Evolutionary conservation across 2,797 vertebrate genomes (phyloP).

Genomic region (Sebastes goodei): DNA sequence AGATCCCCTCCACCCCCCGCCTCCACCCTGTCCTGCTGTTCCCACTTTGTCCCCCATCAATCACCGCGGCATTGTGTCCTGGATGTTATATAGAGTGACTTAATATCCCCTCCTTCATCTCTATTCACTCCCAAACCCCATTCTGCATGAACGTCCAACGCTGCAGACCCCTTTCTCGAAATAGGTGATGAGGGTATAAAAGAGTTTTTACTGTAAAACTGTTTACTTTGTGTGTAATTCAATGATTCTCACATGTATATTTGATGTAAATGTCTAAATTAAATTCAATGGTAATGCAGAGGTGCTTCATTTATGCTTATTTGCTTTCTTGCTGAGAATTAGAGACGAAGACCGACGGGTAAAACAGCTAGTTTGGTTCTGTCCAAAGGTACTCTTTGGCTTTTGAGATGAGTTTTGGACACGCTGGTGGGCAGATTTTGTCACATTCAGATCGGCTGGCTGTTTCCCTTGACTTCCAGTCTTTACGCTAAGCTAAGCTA

Average conservation of each 20-base stretch:
- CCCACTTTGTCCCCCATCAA: constrained; percentile 99
- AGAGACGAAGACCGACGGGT: accelerated
- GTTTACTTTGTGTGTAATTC: neutral
- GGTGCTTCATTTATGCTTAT: neutral
- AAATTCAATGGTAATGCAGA: neutral
- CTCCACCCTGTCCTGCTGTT: constrained; percentile 91
- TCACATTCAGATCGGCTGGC: neutral
- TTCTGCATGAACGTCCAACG: constrained; percentile 75
- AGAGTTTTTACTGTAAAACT: neutral
- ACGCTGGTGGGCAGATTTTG: too few species aligned
- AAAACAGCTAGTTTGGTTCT: neutral
- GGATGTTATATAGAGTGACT: constrained; percentile 99
- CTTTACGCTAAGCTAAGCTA: neutral
- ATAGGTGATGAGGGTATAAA: neutral
- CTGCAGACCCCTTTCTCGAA: neutral
- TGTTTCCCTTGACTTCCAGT: neutral
- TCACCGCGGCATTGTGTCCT: constrained; percentile 95
- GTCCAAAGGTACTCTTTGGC: too few species aligned
- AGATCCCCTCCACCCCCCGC: constrained; percentile 70
- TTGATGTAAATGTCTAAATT: neutral
- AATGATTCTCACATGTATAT: neutral
- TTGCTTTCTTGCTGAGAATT: neutral
- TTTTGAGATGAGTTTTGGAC: neutral
- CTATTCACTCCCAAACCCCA: constrained; percentile 95
- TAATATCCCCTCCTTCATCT: constrained; percentile 99